Conservation (phyloP, 2,797 vertebrate species). For the Xyrichtys novacula region DNA sequence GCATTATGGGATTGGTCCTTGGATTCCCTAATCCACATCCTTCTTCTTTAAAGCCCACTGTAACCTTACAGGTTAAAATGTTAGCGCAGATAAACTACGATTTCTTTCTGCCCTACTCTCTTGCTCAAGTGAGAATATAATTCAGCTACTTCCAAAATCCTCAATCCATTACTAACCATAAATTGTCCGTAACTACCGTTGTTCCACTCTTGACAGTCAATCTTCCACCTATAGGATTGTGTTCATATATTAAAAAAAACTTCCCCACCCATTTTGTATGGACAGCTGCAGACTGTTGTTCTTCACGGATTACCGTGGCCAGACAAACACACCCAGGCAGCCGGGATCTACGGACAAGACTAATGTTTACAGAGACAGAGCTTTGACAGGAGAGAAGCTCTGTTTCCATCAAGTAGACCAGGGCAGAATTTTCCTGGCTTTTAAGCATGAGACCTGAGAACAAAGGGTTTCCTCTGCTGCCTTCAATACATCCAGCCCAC, state of each 20-base stretch:
- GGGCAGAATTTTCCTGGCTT: slow-evolving; percentile 71
- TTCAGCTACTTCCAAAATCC: background rate
- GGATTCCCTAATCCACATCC: background rate
- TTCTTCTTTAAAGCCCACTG: background rate
- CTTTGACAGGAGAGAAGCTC: slow-evolving; percentile 66
- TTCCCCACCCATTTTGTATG: slow-evolving; percentile 51
- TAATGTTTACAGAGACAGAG: slow-evolving; percentile 78
- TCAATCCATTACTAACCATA: background rate
- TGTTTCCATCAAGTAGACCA: slow-evolving; percentile 66
- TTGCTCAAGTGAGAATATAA: background rate
- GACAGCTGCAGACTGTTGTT: slow-evolving; percentile 74
- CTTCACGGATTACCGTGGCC: slow-evolving; percentile 46
- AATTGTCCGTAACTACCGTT: background rate
- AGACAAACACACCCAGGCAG: slow-evolving; percentile 60
- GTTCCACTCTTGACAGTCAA: slow-evolving; percentile 8
- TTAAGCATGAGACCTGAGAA: slow-evolving; percentile 76
- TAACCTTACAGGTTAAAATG: background rate
- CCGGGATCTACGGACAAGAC: slow-evolving; percentile 62
- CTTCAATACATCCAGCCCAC: slow-evolving; percentile 51
- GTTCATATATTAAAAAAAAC: slow-evolving; percentile 34
- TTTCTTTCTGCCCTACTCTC: background rate
- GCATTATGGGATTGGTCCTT: slow-evolving; percentile 19
- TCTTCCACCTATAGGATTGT: slow-evolving; percentile 30
- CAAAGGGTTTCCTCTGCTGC: slow-evolving; percentile 78
- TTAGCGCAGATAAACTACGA: background rate